Evolutionary conservation across 2,113 vertebrate genomes (phyloP).

Genomic region (Pleuronectes platessa): DNA sequence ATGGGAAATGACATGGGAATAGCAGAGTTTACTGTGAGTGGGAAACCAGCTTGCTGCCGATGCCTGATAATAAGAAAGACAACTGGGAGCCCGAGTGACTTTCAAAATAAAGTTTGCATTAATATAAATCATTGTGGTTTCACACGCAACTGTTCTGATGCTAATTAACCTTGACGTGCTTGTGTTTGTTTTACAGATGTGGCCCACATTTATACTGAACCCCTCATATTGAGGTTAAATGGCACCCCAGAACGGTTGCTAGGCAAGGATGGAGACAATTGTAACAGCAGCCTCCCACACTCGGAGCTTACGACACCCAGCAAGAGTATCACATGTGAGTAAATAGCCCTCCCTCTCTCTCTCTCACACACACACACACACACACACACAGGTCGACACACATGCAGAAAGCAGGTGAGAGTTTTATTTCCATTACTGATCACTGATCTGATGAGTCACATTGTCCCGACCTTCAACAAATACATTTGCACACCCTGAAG

Average conservation of each 20-base stretch:
- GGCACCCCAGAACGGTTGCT: slow-evolving; percentile 58
- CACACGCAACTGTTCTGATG: not conserved
- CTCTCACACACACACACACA: slow-evolving; percentile 15
- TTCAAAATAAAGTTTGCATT: not conserved
- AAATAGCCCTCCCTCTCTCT: slow-evolving; percentile 18
- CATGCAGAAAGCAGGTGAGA: slow-evolving; percentile 30
- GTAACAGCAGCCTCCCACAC: slow-evolving; percentile 67
- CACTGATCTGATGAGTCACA: slow-evolving; percentile 69
- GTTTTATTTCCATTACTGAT: slow-evolving; percentile 75
- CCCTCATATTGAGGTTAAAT: slow-evolving; percentile 74
- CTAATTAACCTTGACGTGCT: slow-evolving; percentile 10
- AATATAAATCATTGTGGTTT: slow-evolving; percentile 11
- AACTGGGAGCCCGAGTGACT: slow-evolving; percentile 5
- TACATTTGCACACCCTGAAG: slow-evolving; percentile 61
- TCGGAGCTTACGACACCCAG: slow-evolving; percentile 57
- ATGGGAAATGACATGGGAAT: slow-evolving; percentile 64
- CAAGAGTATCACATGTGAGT: slow-evolving; percentile 82
- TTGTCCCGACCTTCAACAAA: slow-evolving; percentile 75
- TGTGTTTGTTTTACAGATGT: slow-evolving; percentile 68
- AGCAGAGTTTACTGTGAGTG: slow-evolving; percentile 42
- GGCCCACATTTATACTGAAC: slow-evolving; percentile 71
- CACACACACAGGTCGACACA: slow-evolving; percentile 21
- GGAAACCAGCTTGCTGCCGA: slow-evolving; percentile 39
- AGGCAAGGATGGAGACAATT: slow-evolving; percentile 53
- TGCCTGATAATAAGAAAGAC: slow-evolving; percentile 32